phyloP scores from a whole-genome alignment of 2,888 invertebrate species.

The Parapristionchus giblindavisi region DNA sequence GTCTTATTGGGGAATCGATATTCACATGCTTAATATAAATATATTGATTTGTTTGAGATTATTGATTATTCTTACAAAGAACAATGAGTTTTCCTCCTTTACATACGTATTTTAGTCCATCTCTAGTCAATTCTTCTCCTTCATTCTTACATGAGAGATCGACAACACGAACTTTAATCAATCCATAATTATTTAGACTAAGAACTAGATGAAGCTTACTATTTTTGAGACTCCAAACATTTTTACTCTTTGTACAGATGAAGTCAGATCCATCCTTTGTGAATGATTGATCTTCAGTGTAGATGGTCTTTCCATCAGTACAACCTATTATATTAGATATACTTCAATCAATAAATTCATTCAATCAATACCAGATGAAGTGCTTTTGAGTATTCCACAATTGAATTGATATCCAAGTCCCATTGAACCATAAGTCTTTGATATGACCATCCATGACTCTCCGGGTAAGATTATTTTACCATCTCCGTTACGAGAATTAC shows the following conservation, averaged over 20 bases:
- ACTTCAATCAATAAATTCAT: conserved; percentile 4
- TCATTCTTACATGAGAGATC: neutral
- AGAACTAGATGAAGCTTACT: neutral
- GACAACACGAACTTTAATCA: neutral
- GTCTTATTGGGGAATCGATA: conserved; percentile 27
- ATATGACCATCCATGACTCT: conserved; percentile 16
- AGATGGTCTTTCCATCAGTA: conserved; percentile 5
- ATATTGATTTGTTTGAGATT: neutral
- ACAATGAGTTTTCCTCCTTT: conserved; percentile 10
- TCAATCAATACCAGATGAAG: conserved; percentile 1
- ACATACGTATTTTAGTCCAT: conserved; percentile 18
- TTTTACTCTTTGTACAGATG: conserved; percentile 13
- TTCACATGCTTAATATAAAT: neutral
- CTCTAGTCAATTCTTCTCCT: neutral
- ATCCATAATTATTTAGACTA: neutral
- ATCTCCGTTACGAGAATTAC: conserved; percentile 22
- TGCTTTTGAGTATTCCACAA: conserved; percentile 1
- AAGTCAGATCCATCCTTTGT: conserved; percentile 8
- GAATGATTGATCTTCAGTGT: neutral
- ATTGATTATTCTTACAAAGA: neutral
- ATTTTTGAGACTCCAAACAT: neutral
- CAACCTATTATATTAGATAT: neutral
- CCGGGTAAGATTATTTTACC: conserved; percentile 7
- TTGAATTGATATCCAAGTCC: conserved; percentile 14
- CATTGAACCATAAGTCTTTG: conserved; percentile 4